These are phyloP conservation scores for Myiotriccus ornatus DNA, from an alignment of 2,797 vertebrate species.

Conservation along the genomic window DNA sequence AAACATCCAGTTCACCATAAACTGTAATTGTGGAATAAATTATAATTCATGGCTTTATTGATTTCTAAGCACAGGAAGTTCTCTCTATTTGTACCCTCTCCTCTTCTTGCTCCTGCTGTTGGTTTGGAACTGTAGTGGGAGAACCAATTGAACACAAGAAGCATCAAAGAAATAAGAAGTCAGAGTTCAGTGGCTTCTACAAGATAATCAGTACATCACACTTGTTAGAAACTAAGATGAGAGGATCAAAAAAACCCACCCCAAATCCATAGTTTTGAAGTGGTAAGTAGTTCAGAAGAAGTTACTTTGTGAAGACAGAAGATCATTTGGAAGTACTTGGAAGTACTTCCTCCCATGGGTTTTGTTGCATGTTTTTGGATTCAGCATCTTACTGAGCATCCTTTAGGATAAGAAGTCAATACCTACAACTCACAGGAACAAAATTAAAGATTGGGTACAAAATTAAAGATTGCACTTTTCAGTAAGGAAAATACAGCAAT, in stretches of 20 bases:
- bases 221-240: conserved; percentile 3
- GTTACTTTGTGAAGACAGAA: background rate
- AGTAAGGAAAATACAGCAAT: background rate
- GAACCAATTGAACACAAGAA: background rate
- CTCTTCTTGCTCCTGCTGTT: background rate
- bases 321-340: background rate
- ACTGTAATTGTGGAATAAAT: background rate
- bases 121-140: background rate
- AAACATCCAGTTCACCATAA: background rate
- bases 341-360: background rate
- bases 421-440: background rate
- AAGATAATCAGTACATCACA: background rate
- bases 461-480: background rate
- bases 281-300: background rate
- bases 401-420: background rate
- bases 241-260: background rate
- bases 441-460: background rate
- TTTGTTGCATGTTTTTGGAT: background rate
- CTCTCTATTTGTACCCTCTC: background rate
- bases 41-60: background rate
- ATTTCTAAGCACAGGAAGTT: background rate
- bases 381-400: background rate
- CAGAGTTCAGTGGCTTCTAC: background rate
- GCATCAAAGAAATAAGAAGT: conserved; percentile 1
- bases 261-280: background rate